Evolutionary conservation across 2,797 vertebrate genomes (phyloP), one percentile per base, ranked within the genome.

Genomic region (Varecia variegata): DNA sequence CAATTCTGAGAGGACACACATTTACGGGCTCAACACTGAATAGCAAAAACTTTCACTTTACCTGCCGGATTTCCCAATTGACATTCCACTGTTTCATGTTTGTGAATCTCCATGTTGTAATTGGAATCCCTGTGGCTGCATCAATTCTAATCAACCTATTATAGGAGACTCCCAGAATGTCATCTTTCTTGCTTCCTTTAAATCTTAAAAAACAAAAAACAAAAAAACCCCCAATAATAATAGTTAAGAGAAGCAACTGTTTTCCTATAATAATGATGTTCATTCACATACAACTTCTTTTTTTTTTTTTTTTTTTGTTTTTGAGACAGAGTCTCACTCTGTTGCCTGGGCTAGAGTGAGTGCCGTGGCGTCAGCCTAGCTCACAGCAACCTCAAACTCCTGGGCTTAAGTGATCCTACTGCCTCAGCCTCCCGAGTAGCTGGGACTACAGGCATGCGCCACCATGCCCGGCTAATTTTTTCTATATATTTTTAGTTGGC

Each of bases 71-170:
- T 98, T 99, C 99, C 99, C 99, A 99, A 98, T 99, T 99, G 50
- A 99, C 99, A 45, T 99, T 99, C 99, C 99, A 99, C 98, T 99
- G 99, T 97, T 99, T 99, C 99, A 99, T 99, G 98, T 99, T 99
- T 97, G 99, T 98, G 58, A 99, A 99, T 97, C 99, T 99, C 99
- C 99, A 99, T 0, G 99, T 99, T 96, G 99, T 99, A 97, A 99
- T 98, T 0, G 99, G 99, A 97, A 99, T 98, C 68, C 99, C 98
- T 0, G 99, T 99, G 56, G 99, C 98, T 95, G 99, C 99, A 97
- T 99, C 99, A 14, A 99, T 99, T 96, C 99, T 99, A 96, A 99
- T 99, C 98, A 99, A 95, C 52, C 99, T 99, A 98, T 99, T 99
- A 94, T 99, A 99, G 8, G 99, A 99, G 97, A 99, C 99, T n/a